Conservation (phyloP, 2,113 vertebrate genomes). For the Triplophysa rosa region DNA sequence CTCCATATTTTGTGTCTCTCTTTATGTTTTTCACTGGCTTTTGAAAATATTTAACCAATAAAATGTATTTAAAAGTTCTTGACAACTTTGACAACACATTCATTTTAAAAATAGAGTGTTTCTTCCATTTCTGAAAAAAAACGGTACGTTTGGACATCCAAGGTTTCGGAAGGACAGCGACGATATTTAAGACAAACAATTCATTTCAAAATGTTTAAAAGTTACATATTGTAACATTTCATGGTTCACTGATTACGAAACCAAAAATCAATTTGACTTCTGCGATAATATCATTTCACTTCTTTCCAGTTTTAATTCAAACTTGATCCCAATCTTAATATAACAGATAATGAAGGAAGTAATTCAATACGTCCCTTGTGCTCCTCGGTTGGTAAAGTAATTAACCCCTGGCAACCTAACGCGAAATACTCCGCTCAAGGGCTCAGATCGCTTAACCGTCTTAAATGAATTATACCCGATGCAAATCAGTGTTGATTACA, state of each 20-base stretch:
- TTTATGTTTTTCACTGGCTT: no score
- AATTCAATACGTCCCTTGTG: conserved; percentile 56
- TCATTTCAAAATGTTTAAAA: neutral
- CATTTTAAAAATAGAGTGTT: no score
- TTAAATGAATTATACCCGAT: conserved; percentile 55
- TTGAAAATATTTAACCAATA: no score
- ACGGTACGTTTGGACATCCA: no score
- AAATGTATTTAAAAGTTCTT: no score
- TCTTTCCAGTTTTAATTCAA: conserved; percentile 51
- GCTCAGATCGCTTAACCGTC: conserved; percentile 56
- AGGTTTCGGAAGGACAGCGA: no score
- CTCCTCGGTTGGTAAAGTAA: conserved; percentile 60
- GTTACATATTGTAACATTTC: neutral
- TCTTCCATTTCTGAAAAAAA: no score
- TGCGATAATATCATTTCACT: conserved; percentile 44
- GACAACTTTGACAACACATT: no score
- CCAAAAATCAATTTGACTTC: conserved; percentile 47
- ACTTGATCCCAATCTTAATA: conserved; percentile 57
- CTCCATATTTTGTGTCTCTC: no score
- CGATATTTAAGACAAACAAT: neutral
- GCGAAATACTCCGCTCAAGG: conserved; percentile 48
- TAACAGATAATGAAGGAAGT: conserved; percentile 53
- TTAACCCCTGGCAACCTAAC: conserved; percentile 64
- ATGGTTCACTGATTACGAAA: neutral
- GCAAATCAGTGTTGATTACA: conserved; percentile 61